Evolutionary conservation across 2,113 vertebrate genomes (phyloP).

Genomic region (Nycticorax nycticorax): DNA sequence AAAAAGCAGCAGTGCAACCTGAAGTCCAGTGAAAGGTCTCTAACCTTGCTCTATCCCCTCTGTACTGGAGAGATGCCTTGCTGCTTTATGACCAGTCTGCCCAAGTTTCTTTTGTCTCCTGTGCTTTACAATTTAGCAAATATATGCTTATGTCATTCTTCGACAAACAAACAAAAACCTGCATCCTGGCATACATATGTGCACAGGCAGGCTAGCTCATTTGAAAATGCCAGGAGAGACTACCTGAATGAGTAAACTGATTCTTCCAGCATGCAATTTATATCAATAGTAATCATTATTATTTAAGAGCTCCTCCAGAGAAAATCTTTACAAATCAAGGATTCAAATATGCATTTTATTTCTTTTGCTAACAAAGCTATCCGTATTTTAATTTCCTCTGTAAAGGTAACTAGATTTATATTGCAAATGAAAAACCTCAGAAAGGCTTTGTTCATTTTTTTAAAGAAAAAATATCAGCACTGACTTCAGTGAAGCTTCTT

Average conservation of each 20-base stretch:
- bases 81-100: background rate
- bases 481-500: background rate
- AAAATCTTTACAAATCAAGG: background rate
- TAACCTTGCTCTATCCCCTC: background rate
- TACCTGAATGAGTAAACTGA: background rate
- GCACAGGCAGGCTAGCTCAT: background rate
- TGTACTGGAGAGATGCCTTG: background rate
- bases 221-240: background rate
- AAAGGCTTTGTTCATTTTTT: background rate
- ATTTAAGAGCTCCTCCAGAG: background rate
- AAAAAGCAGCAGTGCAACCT: background rate
- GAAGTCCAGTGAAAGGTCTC: background rate
- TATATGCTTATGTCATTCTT: background rate
- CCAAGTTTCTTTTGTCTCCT: background rate
- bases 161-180: background rate
- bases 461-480: background rate
- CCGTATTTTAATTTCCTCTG: background rate
- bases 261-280: background rate
- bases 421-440: background rate
- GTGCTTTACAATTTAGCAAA: background rate
- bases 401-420: background rate
- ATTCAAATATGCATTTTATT: background rate
- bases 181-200: background rate
- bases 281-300: background rate
- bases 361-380: background rate